These are phyloP conservation scores for Lipophrys pholis DNA, from an alignment of 2,113 vertebrate species.

Conservation along the genomic window DNA sequence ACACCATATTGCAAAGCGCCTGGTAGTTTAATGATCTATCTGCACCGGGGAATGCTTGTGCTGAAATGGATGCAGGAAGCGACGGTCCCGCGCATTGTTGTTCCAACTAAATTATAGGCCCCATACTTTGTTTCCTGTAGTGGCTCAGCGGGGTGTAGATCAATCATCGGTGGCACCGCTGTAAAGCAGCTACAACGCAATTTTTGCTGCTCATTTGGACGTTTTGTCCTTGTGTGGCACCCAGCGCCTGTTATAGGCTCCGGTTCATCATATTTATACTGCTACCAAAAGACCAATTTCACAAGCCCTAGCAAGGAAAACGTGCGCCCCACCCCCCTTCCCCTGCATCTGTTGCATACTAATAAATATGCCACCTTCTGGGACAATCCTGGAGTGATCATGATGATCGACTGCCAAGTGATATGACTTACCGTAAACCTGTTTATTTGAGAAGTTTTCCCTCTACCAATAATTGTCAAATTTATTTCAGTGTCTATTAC, in stretches of 20 bases:
- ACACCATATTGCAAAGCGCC: constrained; percentile 83
- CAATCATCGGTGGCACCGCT: constrained; percentile 90
- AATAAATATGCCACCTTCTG: constrained; percentile 98
- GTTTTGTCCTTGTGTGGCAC: constrained; percentile 89
- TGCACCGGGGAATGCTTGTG: constrained; percentile 87
- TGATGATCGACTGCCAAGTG: constrained; percentile 99
- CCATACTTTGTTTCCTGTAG: constrained; percentile 88
- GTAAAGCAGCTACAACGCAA: constrained; percentile 78
- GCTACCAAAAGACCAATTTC: constrained; percentile 99
- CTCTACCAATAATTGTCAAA: constrained; percentile 73
- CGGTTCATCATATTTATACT: constrained; percentile 99
- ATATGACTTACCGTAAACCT: constrained; percentile 94
- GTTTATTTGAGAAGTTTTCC: constrained; percentile 75
- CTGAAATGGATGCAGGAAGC: constrained; percentile 86
- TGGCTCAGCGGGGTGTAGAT: constrained; percentile 91
- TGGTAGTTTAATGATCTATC: constrained; percentile 89
- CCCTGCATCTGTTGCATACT: constrained; percentile 93
- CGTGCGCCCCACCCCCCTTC: constrained; percentile 84
- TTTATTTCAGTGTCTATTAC: constrained; percentile 68
- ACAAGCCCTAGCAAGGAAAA: constrained; percentile 96
- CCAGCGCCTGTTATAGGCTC: constrained; percentile 83
- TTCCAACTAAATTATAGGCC: constrained; percentile 88
- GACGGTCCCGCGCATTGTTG: constrained; percentile 85
- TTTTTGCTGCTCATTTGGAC: constrained; percentile 88
- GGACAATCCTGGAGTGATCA: constrained; percentile 96